phyloP scores from a whole-genome alignment of 2,888 invertebrate genomes.

The Hipparchia sbordonii region DNA sequence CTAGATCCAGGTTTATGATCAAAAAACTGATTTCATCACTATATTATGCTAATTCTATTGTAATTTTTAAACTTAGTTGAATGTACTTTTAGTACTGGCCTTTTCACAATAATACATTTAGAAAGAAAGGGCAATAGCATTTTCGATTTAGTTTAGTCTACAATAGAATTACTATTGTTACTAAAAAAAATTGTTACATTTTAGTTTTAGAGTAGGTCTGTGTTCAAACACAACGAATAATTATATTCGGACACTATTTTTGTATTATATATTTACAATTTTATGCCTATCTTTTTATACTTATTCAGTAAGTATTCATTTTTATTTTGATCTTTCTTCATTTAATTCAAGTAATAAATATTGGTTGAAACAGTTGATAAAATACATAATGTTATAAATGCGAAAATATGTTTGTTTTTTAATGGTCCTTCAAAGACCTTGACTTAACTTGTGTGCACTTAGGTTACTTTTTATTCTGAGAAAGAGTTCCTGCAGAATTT shows the following conservation, averaged over 20 bases:
- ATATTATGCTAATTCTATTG: constrained; percentile 7
- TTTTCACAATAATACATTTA: not conserved
- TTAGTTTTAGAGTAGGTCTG: constrained; percentile 38
- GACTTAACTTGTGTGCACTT: too few species aligned
- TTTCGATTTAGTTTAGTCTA: not conserved
- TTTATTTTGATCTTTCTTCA: constrained; percentile 52
- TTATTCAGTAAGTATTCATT: constrained; percentile 65
- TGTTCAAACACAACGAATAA: constrained; percentile 73
- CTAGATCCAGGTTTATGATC: too few species aligned
- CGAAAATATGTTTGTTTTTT: too few species aligned
- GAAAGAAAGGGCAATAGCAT: not conserved
- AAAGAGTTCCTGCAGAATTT: too few species aligned
- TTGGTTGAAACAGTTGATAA: not conserved
- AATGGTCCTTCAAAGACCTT: too few species aligned
- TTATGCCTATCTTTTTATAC: constrained; percentile 42
- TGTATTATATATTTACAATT: constrained; percentile 61
- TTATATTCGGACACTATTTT: constrained; percentile 51
- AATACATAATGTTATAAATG: too few species aligned
- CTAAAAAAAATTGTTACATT: constrained; percentile 16
- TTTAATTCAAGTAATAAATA: constrained; percentile 40
- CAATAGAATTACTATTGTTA: not conserved
- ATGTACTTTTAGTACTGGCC: not conserved
- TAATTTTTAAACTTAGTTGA: not conserved
- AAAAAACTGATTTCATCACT: too few species aligned
- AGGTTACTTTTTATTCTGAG: too few species aligned